Percentiles rank a stretch among this genome's conserved stretches.
These are phyloP conservation scores for Mythimna lalbum DNA, from an alignment of 2,888 invertebrate genomes.

Conservation along the genomic window DNA sequence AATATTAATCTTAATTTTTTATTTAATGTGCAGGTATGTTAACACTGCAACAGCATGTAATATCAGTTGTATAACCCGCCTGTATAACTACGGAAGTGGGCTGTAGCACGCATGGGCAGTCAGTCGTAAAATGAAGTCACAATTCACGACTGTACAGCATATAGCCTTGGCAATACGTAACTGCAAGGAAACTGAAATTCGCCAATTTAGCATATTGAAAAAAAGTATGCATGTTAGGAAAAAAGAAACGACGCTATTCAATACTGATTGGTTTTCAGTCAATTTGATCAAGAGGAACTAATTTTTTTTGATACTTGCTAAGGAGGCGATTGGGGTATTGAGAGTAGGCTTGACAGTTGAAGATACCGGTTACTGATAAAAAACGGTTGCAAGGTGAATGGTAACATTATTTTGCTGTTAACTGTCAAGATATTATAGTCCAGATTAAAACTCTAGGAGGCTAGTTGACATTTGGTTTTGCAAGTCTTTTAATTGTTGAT, in stretches of 20 bases:
- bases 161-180: constrained; percentile 51
- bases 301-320: constrained; percentile 22
- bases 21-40: constrained; percentile 16
- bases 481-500: neutral
- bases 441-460: neutral
- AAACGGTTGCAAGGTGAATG: neutral
- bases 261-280: constrained; percentile 41
- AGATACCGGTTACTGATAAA: neutral
- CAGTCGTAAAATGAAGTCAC: constrained; percentile 60
- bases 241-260: constrained; percentile 44
- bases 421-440: neutral
- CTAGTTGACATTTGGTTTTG: neutral
- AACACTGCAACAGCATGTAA: constrained; percentile 44
- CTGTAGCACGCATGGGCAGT: constrained; percentile 60
- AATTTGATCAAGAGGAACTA: constrained; percentile 34
- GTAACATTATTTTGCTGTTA: neutral
- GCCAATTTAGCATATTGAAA: constrained; percentile 28
- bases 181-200: constrained; percentile 50
- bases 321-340: neutral
- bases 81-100: constrained; percentile 54
- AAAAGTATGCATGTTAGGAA: constrained; percentile 33
- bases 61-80: constrained; percentile 54
- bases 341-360: constrained; percentile 1
- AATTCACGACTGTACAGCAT: constrained; percentile 41
- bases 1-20: constrained; percentile 11